Evolutionary conservation across 1,140 invertebrate genomes (phyloP), one percentile per base, ranked within the genome.

Genomic region (Drosophila triauraria): DNA sequence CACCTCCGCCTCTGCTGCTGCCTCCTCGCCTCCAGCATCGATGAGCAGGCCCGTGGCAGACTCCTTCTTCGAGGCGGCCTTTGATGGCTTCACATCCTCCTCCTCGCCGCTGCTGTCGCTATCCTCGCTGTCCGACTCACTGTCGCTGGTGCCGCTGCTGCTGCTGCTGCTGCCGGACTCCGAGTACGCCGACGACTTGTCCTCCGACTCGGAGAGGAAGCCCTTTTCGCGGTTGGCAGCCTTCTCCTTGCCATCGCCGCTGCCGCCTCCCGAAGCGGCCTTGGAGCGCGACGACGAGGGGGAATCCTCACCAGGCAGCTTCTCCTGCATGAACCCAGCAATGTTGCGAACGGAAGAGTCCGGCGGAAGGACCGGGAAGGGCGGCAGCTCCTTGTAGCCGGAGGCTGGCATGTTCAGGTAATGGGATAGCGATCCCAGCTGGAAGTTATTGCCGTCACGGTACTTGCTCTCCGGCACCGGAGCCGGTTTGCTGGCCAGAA

Each of bases 371-470:
- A 95, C 94, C 1, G 99, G 98, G 91, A 98, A 99, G 6, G 95
- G 92, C 4, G 98, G 98, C 53, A 99, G 94, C 63, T 98, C 95
- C 60, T 97, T 95, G 93, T 99, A 99, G 7, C 98, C 98, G 43
- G 93, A 94, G 2, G 98, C 97, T 56, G 95, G 94, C 80, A 95
- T 95, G 80, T 99, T 98, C 30, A 99, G 94, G 90, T 98, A 98
- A 94, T 99, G 98, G 0, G 98, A 99, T 27, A 99, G 93, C 8
- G 98, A 98, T 0, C 99, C 98, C 68, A 99, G 93, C 87, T 99
- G 98, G 92, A 96, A 99, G 71, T 97, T 95, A 80, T 98, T 96
- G 15, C 96, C 94, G 77, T 97, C 97, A 95, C 93, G 25, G 91
- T 95, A 95, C 76, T 94, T 94, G 25, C 95, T 95, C 68, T 94